Evolutionary conservation across 2,888 invertebrate genomes (phyloP).

Genomic region (Eupeodes luniger): DNA sequence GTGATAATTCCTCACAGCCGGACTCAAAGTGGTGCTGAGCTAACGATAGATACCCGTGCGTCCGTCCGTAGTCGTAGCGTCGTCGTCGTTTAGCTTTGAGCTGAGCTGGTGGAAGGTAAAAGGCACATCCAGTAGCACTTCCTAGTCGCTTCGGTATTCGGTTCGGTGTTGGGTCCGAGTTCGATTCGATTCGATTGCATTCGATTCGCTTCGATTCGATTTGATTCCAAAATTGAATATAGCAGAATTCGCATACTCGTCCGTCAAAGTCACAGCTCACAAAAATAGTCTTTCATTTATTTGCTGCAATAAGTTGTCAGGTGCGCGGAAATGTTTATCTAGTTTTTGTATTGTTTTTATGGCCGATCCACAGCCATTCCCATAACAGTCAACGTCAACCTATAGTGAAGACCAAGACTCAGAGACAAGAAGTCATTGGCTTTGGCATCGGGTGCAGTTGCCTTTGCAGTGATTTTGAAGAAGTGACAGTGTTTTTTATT

Average conservation of each 20-base stretch:
- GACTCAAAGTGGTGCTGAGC: conserved; percentile 42
- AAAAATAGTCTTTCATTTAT: conserved; percentile 2
- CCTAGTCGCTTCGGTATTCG: conserved; percentile 28
- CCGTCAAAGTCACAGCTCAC: conserved; percentile 23
- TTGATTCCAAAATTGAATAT: neutral
- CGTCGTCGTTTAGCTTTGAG: neutral
- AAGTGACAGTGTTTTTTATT: conserved; percentile 35
- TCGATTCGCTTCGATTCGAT: no score
- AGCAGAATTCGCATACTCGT: conserved; percentile 39
- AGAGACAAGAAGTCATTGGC: conserved; percentile 45
- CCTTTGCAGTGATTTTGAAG: conserved; percentile 42
- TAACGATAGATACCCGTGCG: conserved; percentile 20
- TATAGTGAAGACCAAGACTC: conserved; percentile 16
- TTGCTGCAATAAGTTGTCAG: conserved; percentile 31
- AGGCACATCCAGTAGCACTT: conserved; percentile 20
- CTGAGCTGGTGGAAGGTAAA: no score
- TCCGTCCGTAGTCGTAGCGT: no score
- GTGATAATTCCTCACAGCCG: conserved; percentile 72
- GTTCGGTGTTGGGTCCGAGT: conserved; percentile 34
- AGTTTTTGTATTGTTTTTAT: conserved; percentile 48
- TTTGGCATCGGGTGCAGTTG: conserved; percentile 28
- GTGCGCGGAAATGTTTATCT: conserved; percentile 62
- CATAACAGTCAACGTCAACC: neutral
- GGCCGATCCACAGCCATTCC: conserved; percentile 39
- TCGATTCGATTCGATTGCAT: neutral